These are phyloP conservation scores for Heliconius congener DNA, from an alignment of 1,140 invertebrate genomes.

Conservation along the genomic window DNA sequence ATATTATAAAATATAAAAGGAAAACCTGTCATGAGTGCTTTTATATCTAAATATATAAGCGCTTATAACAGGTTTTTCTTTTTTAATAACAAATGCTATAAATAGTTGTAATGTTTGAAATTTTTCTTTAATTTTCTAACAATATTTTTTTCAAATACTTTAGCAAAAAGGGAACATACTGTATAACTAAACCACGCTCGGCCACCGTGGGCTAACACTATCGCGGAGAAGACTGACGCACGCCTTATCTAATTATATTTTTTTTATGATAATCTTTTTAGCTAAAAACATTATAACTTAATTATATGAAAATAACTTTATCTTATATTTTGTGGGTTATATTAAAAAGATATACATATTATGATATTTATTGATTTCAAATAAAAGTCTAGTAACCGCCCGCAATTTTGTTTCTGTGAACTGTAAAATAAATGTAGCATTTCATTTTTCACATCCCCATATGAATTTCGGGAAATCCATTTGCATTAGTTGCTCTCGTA, in stretches of 20 bases:
- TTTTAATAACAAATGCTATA: no score
- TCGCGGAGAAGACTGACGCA: slow-evolving; percentile 26
- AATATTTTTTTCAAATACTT: not conserved
- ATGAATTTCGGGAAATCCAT: no score
- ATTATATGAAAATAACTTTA: slow-evolving; percentile 13
- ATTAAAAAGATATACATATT: not conserved
- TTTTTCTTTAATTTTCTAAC: no score
- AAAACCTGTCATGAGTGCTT: no score
- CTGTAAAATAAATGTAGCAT: no score
- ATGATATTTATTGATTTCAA: no score
- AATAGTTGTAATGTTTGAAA: no score
- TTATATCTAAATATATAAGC: no score
- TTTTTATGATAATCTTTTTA: slow-evolving; percentile 25
- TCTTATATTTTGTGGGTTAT: not conserved
- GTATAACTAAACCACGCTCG: slow-evolving; percentile 40
- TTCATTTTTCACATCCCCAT: no score
- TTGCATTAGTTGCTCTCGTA: no score
- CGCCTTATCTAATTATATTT: slow-evolving; percentile 24
- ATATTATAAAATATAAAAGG: no score
- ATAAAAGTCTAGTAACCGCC: not conserved
- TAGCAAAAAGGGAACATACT: slow-evolving; percentile 18
- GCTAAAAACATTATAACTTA: slow-evolving; percentile 5
- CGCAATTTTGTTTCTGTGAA: not conserved
- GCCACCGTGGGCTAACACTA: slow-evolving; percentile 36
- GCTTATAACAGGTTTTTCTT: no score